These are phyloP conservation scores for Paguma larvata DNA, from an alignment of 2,797 vertebrate species.

Conservation along the genomic window DNA sequence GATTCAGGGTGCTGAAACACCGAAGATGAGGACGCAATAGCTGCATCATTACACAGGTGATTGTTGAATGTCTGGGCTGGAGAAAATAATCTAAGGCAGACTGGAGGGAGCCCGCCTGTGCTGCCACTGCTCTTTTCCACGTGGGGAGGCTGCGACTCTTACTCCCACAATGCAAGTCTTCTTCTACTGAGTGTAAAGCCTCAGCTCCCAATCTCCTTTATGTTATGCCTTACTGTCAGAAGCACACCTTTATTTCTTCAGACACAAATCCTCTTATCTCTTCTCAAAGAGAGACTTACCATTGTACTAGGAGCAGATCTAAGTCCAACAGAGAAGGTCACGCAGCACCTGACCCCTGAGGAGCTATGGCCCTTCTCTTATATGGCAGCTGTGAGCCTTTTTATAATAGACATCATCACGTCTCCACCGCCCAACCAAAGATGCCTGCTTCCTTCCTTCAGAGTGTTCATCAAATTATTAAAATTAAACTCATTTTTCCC, in stretches of 20 bases:
- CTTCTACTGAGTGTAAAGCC: neutral
- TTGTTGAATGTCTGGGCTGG: neutral
- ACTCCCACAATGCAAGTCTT: neutral
- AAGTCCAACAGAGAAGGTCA: neutral
- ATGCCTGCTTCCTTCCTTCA: neutral
- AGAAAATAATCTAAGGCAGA: neutral
- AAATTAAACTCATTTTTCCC: slow-evolving; percentile 39
- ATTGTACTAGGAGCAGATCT: neutral
- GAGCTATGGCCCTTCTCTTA: neutral
- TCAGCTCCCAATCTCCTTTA: neutral
- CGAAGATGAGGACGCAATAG: neutral
- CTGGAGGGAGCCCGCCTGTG: no score
- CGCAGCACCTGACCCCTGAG: neutral
- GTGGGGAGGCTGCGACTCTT: neutral
- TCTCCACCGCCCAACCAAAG: neutral
- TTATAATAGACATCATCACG: neutral
- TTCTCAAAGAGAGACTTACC: neutral
- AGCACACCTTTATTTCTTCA: neutral
- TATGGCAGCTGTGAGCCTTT: neutral
- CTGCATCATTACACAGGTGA: neutral
- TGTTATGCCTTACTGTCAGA: neutral
- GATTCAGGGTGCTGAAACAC: neutral
- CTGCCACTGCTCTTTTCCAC: neutral
- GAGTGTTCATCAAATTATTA: slow-evolving; percentile 30
- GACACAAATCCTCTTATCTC: neutral